Percentiles rank a stretch among this genome's conserved stretches.
Conservation (phyloP, 2,113 vertebrate genomes). For the Gymnarchus niloticus region DNA sequence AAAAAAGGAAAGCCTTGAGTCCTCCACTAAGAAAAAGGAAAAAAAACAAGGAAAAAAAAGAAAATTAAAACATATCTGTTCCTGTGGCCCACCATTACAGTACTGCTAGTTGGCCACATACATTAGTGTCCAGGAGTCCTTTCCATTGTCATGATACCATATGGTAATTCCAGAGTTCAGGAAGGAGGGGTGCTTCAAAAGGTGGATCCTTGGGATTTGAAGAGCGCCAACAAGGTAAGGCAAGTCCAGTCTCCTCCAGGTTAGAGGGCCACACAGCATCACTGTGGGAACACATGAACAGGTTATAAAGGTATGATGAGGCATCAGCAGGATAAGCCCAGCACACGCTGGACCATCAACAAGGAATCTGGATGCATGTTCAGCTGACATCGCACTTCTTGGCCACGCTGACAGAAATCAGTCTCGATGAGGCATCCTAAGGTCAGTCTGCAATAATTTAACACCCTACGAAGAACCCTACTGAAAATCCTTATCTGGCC, state of each 20-base stretch:
- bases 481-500: neutral
- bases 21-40: neutral
- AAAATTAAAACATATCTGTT: conserved; percentile 1
- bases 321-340: neutral
- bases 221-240: neutral
- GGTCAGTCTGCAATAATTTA: too few relatives aligned
- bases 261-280: neutral
- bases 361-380: neutral
- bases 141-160: conserved; percentile 39
- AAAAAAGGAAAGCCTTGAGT: neutral
- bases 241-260: neutral
- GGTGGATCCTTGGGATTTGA: neutral
- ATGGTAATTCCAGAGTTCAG: neutral
- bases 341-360: neutral
- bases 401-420: too few relatives aligned
- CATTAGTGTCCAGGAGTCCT: conserved; percentile 36
- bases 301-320: neutral
- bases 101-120: conserved; percentile 23
- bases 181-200: neutral
- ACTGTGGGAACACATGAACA: neutral
- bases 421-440: too few relatives aligned
- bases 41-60: conserved; percentile 5
- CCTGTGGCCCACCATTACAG: conserved; percentile 46
- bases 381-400: neutral
- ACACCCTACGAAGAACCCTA: neutral